Conservation (phyloP, 2,113 vertebrate genomes). For the Carettochelys insculpta region DNA sequence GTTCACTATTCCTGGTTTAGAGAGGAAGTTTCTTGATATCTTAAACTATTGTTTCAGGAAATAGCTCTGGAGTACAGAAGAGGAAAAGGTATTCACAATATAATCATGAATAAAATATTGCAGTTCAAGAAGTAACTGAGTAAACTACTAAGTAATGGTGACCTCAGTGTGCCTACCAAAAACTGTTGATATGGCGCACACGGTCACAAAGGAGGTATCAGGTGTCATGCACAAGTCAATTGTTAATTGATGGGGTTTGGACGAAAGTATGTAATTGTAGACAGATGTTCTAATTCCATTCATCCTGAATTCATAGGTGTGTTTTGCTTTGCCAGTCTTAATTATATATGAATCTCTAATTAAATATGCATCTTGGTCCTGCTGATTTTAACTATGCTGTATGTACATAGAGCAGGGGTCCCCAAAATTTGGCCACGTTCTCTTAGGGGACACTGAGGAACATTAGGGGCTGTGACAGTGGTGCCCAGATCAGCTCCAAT, state of each 20-base stretch:
- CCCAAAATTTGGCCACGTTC: too few relatives aligned
- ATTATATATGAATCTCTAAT: neutral
- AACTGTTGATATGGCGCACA: neutral
- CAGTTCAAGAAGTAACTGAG: neutral
- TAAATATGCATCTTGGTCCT: too few relatives aligned
- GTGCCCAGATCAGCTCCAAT: too few relatives aligned
- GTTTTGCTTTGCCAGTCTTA: neutral
- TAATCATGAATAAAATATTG: neutral
- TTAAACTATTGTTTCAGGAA: neutral
- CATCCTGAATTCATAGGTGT: neutral
- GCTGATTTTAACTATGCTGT: too few relatives aligned
- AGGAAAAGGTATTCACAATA: neutral
- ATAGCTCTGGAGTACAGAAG: neutral
- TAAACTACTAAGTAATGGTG: neutral
- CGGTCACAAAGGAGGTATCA: neutral
- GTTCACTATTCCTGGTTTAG: too few relatives aligned
- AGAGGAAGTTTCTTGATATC: neutral
- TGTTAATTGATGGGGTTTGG: neutral
- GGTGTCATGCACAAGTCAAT: neutral
- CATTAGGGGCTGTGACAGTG: too few relatives aligned
- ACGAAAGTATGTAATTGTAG: neutral
- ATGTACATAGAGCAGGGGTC: neutral
- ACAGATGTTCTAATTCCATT: neutral
- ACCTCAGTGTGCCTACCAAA: neutral
- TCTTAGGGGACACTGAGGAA: too few relatives aligned